A percentile compares a stretch with the other conserved stretches of the same genome.
These are phyloP conservation scores for Ectemnius continuus DNA, from an alignment of 2,888 invertebrate genomes.

Conservation along the genomic window DNA sequence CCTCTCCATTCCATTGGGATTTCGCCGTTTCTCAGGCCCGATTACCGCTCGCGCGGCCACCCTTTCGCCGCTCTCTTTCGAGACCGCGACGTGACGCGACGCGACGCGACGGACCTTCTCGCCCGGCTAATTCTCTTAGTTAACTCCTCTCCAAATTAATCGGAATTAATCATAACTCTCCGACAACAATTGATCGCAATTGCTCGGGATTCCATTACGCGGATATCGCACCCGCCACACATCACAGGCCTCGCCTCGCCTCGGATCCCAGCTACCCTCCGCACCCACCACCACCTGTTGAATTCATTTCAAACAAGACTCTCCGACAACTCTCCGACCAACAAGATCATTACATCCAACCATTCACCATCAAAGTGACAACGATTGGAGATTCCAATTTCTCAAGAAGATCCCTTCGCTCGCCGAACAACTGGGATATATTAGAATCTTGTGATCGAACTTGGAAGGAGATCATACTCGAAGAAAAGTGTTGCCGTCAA, in stretches of 20 bases:
- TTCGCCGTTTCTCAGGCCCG: background rate
- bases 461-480: background rate
- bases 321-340: background rate
- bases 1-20: background rate
- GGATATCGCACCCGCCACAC: slow-evolving; percentile 49
- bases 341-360: background rate
- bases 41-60: background rate
- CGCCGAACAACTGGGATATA: too few relatives aligned
- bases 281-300: background rate
- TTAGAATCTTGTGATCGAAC: background rate
- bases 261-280: too few relatives aligned
- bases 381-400: background rate
- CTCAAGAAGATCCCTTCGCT: too few relatives aligned
- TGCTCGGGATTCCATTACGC: slow-evolving; percentile 75
- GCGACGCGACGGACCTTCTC: slow-evolving; percentile 6
- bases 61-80: background rate
- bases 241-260: background rate
- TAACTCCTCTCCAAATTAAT: slow-evolving; percentile 71
- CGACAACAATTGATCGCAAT: slow-evolving; percentile 76
- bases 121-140: slow-evolving; percentile 64
- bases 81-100: background rate
- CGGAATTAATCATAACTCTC: slow-evolving; percentile 76
- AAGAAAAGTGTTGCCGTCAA: too few relatives aligned
- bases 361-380: background rate
- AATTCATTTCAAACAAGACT: background rate